These are phyloP conservation scores for Anagyrus pseudococci DNA, from an alignment of 2,888 invertebrate species.

Conservation along the genomic window DNA sequence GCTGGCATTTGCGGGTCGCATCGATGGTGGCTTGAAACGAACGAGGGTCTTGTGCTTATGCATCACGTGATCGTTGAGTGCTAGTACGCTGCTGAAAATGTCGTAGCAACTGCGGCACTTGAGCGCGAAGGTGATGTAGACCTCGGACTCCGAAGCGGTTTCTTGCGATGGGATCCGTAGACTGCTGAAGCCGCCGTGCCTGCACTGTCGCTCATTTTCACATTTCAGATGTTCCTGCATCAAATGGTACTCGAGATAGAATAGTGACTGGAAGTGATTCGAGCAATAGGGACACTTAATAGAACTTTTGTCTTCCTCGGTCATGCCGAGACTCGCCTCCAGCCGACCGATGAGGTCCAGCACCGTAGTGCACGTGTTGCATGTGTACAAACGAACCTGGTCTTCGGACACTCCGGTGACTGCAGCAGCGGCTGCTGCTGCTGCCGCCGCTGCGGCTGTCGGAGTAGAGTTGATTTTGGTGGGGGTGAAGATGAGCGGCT, in stretches of 20 bases:
- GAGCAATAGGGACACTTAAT: conserved; percentile 44
- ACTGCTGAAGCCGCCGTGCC: conserved; percentile 26
- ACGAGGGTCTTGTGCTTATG: conserved; percentile 33
- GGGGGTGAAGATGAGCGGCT: conserved; percentile 20
- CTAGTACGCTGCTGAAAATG: conserved; percentile 24
- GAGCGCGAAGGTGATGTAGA: conserved; percentile 29
- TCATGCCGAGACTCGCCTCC: conserved; percentile 28
- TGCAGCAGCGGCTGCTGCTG: background rate
- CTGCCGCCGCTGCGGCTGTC: background rate
- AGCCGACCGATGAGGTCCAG: conserved; percentile 37
- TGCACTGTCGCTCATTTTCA: conserved; percentile 36
- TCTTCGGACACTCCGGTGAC: conserved; percentile 5
- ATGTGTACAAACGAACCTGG: conserved; percentile 21
- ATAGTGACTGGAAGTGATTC: conserved; percentile 40
- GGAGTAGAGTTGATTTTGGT: conserved; percentile 22
- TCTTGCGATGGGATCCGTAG: conserved; percentile 25
- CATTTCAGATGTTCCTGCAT: conserved; percentile 42
- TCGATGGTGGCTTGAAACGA: conserved; percentile 4
- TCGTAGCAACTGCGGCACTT: conserved; percentile 38
- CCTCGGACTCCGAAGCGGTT: conserved; percentile 30
- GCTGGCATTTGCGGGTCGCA: background rate
- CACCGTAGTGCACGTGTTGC: conserved; percentile 39
- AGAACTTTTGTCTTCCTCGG: conserved; percentile 30
- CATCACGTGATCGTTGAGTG: conserved; percentile 37
- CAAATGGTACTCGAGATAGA: conserved; percentile 41